Evolutionary conservation across 92 coral and sea anemone genomes (phyloP).

Genomic region (Muricea muricata): DNA sequence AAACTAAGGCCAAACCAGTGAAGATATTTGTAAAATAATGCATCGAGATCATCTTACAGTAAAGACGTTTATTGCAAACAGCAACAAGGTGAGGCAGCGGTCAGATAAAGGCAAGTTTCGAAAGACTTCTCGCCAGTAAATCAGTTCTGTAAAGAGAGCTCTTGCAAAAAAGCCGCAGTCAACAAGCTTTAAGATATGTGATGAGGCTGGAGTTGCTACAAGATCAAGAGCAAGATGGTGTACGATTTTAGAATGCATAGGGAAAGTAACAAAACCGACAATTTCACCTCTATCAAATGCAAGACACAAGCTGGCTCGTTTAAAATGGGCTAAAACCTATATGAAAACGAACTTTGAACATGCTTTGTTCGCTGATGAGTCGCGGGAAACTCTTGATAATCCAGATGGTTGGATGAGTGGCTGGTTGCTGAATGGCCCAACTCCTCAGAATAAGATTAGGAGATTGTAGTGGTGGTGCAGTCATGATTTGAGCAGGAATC

Average conservation of each 20-base stretch:
- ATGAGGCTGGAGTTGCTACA: constrained; percentile 14
- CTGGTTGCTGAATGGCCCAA: constrained; percentile 23
- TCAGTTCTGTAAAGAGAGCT: constrained; percentile 23
- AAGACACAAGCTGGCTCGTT: constrained; percentile 10
- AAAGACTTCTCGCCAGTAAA: constrained; percentile 15
- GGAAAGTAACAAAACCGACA: constrained; percentile 16
- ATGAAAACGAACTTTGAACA: constrained; percentile 32
- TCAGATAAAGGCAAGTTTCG: constrained; percentile 10
- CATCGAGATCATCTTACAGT: constrained; percentile 14
- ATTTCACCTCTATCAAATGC: constrained; percentile 5
- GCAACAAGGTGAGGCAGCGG: background rate
- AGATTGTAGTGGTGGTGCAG: background rate
- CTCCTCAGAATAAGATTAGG: background rate
- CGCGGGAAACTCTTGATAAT: background rate
- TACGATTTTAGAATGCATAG: constrained; percentile 9
- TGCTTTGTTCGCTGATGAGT: constrained; percentile 23
- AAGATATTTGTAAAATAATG: constrained; percentile 6
- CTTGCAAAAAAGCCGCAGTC: constrained; percentile 10
- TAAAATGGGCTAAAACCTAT: constrained; percentile 27
- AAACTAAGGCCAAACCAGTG: constrained; percentile 1
- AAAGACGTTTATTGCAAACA: background rate
- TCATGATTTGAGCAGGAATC: constrained; percentile 21
- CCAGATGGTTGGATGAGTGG: constrained; percentile 33
- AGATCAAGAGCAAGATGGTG: constrained; percentile 31
- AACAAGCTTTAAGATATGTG: constrained; percentile 10